These are phyloP conservation scores for Pecten maximus DNA, from an alignment of 2,888 invertebrate species.

Conservation along the genomic window DNA sequence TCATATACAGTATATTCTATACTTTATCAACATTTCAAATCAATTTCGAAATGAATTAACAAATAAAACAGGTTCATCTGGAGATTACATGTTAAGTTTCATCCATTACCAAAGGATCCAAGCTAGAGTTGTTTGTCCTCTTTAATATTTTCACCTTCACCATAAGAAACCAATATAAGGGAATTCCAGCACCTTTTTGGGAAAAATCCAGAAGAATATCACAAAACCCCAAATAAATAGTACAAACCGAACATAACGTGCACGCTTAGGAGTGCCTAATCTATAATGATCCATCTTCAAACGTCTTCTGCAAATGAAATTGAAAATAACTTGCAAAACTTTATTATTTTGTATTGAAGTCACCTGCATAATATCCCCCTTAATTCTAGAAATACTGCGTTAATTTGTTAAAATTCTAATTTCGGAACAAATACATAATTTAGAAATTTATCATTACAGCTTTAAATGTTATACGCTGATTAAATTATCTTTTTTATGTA, in stretches of 20 bases:
- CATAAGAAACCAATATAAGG: neutral
- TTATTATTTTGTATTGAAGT: neutral
- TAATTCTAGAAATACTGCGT: neutral
- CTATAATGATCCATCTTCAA: neutral
- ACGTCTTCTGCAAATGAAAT: neutral
- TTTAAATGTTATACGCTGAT: neutral
- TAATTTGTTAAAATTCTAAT: neutral
- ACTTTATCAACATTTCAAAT: no score
- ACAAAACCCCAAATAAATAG: neutral
- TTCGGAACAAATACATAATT: neutral
- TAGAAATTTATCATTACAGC: neutral
- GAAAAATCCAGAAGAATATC: neutral
- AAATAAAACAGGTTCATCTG: no score
- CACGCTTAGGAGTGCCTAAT: conserved; percentile 6
- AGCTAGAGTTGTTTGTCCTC: neutral
- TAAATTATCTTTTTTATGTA: neutral
- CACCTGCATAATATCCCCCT: neutral
- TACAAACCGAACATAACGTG: conserved; percentile 29
- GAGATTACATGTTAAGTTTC: neutral
- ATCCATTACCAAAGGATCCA: neutral
- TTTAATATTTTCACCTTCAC: neutral
- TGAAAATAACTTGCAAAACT: neutral
- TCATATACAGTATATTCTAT: no score
- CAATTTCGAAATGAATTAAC: no score
- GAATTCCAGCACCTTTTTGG: neutral